Evolutionary conservation across 1,140 invertebrate genomes (phyloP).

Genomic region (Aphelenchoides besseyi): DNA sequence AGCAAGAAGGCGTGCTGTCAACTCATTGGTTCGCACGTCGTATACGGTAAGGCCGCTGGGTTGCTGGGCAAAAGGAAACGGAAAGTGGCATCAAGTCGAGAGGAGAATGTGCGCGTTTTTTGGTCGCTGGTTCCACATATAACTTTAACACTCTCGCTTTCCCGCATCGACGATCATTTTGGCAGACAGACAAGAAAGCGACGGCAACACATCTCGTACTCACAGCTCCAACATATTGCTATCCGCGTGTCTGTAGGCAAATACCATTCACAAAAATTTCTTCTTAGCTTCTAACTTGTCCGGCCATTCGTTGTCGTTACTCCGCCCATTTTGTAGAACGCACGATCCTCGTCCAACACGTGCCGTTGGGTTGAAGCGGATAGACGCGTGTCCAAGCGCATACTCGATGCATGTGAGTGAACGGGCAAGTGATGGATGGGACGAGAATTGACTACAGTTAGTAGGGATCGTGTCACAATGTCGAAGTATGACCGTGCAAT

Average conservation of each 20-base stretch:
- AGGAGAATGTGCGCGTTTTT: not conserved
- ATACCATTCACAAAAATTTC: not conserved
- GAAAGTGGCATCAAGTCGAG: not conserved
- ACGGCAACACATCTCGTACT: not conserved
- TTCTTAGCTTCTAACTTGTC: too few relatives aligned
- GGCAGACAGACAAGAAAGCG: too few relatives aligned
- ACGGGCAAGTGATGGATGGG: slow-evolving; percentile 1
- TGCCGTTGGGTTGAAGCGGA: not conserved
- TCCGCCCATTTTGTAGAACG: not conserved
- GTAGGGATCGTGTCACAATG: not conserved
- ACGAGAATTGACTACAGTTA: not conserved
- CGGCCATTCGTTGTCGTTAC: not conserved
- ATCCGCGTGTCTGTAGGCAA: not conserved
- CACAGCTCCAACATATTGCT: not conserved
- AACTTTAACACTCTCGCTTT: slow-evolving; percentile 4
- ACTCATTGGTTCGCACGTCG: not conserved
- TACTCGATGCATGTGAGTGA: not conserved
- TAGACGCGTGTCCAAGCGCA: not conserved
- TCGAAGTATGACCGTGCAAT: not conserved
- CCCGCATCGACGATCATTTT: too few relatives aligned
- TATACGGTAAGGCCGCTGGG: not conserved
- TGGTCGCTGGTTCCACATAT: not conserved
- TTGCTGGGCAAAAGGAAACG: not conserved
- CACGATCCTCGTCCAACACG: not conserved
- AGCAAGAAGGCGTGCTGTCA: not conserved